phyloP scores from a whole-genome alignment of 2,113 vertebrate genomes.

The Pleuronectes platessa region DNA sequence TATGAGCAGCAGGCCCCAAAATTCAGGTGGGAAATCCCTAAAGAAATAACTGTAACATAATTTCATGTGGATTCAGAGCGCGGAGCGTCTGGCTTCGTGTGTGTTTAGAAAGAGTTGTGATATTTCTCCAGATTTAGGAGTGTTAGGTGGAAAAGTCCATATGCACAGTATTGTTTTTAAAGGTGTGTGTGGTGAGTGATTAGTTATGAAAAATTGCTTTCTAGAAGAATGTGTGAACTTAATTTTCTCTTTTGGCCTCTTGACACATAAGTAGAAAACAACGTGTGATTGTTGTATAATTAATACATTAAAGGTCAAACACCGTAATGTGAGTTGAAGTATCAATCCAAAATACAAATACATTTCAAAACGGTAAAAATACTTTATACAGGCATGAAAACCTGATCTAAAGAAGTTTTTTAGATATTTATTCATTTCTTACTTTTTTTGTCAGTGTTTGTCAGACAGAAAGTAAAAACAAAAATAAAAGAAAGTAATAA shows the following conservation, averaged over 20 bases:
- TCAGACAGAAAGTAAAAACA: background rate
- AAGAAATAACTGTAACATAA: conserved; percentile 40
- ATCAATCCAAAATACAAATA: background rate
- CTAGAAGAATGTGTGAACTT: background rate
- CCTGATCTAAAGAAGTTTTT: background rate
- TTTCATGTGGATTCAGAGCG: conserved; percentile 24
- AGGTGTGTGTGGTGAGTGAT: background rate
- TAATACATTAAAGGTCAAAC: too few relatives aligned
- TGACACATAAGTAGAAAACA: background rate
- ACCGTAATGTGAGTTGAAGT: conserved; percentile 6
- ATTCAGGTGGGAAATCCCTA: conserved; percentile 45
- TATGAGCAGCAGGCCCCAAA: conserved; percentile 48
- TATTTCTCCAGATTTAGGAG: background rate
- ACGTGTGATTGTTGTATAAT: too few relatives aligned
- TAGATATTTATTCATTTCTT: background rate
- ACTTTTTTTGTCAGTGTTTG: too few relatives aligned
- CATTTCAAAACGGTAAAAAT: background rate
- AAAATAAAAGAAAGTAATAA: background rate
- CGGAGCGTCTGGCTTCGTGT: background rate
- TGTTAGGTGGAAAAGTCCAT: background rate
- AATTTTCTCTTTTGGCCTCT: background rate
- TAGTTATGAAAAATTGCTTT: background rate
- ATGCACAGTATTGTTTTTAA: background rate
- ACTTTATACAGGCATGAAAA: background rate
- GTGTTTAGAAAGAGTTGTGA: background rate